Conservation (phyloP, 1,140 invertebrate genomes). For the Heliconius congener region DNA sequence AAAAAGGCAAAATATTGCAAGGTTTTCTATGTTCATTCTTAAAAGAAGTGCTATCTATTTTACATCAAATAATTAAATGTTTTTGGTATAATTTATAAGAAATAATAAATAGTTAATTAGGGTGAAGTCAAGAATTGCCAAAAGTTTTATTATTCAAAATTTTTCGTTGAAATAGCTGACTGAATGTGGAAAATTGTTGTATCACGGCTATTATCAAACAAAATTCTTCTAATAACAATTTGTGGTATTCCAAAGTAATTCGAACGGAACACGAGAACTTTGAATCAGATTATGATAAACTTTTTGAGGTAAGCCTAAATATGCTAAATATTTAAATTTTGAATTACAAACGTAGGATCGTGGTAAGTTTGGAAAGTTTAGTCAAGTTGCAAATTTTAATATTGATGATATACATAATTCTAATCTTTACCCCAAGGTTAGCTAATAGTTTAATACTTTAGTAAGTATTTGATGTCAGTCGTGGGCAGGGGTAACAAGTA, state of each 20-base stretch:
- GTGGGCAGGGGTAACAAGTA: too few species aligned
- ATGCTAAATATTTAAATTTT: conserved; percentile 23
- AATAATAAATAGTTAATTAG: too few species aligned
- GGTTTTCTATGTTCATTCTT: too few species aligned
- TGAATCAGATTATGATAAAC: conserved; percentile 20
- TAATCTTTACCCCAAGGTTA: neutral
- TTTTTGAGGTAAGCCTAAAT: conserved; percentile 25
- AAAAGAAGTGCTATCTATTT: too few species aligned
- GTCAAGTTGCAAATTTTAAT: conserved; percentile 1
- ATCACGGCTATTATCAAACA: conserved; percentile 5
- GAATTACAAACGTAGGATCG: neutral
- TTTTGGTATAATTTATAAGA: too few species aligned
- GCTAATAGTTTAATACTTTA: neutral
- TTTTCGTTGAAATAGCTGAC: neutral
- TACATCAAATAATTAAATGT: too few species aligned
- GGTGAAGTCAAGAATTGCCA: neutral
- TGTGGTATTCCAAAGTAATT: conserved; percentile 26
- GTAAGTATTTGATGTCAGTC: too few species aligned
- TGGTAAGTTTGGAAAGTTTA: conserved; percentile 18
- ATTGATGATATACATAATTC: neutral
- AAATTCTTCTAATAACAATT: conserved; percentile 23
- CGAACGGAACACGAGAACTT: conserved; percentile 25
- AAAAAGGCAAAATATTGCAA: too few species aligned
- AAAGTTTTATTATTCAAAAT: neutral
- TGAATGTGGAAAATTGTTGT: neutral